A percentile compares a stretch with the other conserved stretches of the same genome.
Evolutionary conservation across 2,113 vertebrate species (phyloP).

Genomic region (Hydropotes inermis): DNA sequence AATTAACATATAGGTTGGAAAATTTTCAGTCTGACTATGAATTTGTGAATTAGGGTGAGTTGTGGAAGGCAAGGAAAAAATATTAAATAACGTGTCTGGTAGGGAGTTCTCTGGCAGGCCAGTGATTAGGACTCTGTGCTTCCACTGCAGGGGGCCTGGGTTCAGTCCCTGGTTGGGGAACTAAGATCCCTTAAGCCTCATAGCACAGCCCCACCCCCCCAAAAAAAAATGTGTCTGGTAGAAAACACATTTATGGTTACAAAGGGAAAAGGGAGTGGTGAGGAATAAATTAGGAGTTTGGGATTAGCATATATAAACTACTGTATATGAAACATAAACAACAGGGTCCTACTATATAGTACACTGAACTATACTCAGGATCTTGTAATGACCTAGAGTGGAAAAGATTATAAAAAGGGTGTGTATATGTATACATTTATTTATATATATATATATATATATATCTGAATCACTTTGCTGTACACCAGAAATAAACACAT

Average conservation of each 20-base stretch:
- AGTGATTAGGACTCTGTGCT: background rate
- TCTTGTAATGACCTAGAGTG: background rate
- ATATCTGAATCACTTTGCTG: background rate
- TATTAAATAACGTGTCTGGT: background rate
- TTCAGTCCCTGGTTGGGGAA: background rate
- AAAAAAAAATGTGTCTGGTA: background rate
- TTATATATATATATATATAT: fast-evolving
- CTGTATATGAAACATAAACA: background rate
- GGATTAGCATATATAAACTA: background rate
- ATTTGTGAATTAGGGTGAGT: background rate
- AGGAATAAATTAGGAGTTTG: background rate
- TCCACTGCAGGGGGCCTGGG: background rate
- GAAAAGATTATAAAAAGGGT: background rate
- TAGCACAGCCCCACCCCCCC: background rate
- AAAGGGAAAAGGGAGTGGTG: background rate
- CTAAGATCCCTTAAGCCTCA: background rate
- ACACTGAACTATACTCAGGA: background rate
- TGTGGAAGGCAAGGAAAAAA: background rate
- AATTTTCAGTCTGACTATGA: background rate
- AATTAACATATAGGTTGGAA: background rate
- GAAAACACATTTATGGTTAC: background rate
- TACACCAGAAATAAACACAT: background rate
- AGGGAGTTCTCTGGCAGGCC: background rate
- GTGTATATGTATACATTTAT: background rate
- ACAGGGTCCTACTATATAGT: background rate